Evolutionary conservation across 1,140 invertebrate species (phyloP).

Genomic region (Drosophila virilis): DNA sequence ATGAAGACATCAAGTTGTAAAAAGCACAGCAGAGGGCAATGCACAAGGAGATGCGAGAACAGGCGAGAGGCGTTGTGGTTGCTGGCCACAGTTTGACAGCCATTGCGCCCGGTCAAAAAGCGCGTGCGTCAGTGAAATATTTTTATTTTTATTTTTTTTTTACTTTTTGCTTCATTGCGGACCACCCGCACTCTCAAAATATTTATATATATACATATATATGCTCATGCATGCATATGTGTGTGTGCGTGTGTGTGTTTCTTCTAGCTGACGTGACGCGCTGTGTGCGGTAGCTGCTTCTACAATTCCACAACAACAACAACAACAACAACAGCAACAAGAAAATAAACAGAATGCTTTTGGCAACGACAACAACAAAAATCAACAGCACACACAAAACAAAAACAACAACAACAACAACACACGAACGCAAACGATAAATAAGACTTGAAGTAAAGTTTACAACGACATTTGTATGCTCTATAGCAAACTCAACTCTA

Average conservation of each 20-base stretch:
- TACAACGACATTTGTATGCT: slow-evolving; percentile 22
- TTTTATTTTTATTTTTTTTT: slow-evolving; percentile 51
- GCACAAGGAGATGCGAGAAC: slow-evolving; percentile 8
- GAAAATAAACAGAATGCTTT: slow-evolving; percentile 47
- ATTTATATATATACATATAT: slow-evolving; percentile 7
- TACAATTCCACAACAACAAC: slow-evolving; percentile 35
- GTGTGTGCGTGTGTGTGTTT: slow-evolving; percentile 15
- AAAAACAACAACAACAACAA: slow-evolving; percentile 1
- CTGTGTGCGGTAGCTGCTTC: slow-evolving; percentile 42
- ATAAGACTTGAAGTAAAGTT: neutral
- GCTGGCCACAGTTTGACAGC: slow-evolving; percentile 49
- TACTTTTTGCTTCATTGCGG: slow-evolving; percentile 27
- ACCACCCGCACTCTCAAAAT: slow-evolving; percentile 57
- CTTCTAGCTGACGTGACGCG: slow-evolving; percentile 52
- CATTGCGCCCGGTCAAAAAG: slow-evolving; percentile 46
- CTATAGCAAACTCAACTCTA: neutral
- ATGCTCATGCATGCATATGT: neutral
- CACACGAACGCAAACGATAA: slow-evolving; percentile 33
- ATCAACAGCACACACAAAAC: slow-evolving; percentile 18
- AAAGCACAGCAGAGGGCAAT: slow-evolving; percentile 53
- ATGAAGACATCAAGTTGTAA: slow-evolving; percentile 81
- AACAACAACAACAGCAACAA: slow-evolving; percentile 23
- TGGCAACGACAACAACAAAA: slow-evolving; percentile 40
- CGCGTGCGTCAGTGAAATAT: slow-evolving; percentile 75
- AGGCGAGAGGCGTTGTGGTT: slow-evolving; percentile 50